Evolutionary conservation across 2,113 vertebrate species (phyloP).

Genomic region (Athene noctua): DNA sequence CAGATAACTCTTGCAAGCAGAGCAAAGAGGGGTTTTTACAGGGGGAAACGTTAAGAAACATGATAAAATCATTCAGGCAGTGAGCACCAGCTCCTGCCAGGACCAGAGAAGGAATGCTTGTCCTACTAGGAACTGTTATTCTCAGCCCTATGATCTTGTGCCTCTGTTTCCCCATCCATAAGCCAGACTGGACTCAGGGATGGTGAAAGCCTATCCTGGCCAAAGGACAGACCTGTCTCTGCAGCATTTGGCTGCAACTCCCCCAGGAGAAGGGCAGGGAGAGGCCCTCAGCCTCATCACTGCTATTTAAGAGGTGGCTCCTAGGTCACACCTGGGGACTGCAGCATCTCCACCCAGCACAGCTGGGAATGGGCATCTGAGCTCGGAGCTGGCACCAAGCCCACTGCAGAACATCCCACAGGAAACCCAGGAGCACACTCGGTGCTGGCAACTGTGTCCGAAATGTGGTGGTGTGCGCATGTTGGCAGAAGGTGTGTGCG

Average conservation of each 20-base stretch:
- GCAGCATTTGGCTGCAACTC: rapidly evolving
- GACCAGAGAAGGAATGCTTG: not conserved
- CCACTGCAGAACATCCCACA: not conserved
- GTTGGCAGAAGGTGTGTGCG: not conserved
- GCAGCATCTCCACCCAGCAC: not conserved
- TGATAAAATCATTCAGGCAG: not conserved
- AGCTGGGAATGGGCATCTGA: not conserved
- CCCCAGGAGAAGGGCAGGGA: not conserved
- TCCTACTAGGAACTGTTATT: not conserved
- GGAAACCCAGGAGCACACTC: rapidly evolving
- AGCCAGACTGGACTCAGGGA: not conserved
- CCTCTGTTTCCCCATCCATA: not conserved
- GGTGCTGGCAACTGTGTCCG: not conserved
- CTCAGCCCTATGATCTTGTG: not conserved
- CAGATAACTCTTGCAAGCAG: not conserved
- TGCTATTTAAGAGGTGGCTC: not conserved
- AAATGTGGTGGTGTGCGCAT: rapidly evolving
- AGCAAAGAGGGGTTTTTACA: not conserved
- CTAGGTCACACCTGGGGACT: not conserved
- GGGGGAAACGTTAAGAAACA: not conserved
- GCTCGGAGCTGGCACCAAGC: not conserved
- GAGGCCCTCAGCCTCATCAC: too few relatives aligned
- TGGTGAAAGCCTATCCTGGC: not conserved
- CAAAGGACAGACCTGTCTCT: not conserved
- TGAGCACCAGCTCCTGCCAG: not conserved